Evolutionary conservation across 2,797 vertebrate species (phyloP).

Genomic region (Buphagus erythrorhynchus): DNA sequence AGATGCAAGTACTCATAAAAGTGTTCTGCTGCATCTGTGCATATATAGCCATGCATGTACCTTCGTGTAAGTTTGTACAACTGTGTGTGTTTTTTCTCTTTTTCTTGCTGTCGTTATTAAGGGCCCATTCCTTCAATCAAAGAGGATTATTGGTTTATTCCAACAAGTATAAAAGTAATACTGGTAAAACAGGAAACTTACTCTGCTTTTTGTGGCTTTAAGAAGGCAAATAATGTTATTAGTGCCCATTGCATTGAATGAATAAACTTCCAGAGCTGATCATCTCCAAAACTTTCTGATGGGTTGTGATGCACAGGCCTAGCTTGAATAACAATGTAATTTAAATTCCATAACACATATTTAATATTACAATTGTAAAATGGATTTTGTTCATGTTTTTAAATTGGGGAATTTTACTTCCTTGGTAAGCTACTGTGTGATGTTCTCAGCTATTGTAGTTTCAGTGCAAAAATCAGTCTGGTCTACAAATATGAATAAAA

Average conservation of each 20-base stretch:
- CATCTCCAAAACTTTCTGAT: neutral
- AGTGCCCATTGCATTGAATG: neutral
- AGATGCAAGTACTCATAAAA: neutral
- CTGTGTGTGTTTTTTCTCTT: neutral
- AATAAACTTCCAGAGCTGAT: neutral
- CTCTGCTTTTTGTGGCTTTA: neutral
- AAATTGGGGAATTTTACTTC: neutral
- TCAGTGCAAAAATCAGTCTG: neutral
- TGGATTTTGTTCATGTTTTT: neutral
- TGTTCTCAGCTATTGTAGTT: neutral
- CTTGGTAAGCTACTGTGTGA: neutral
- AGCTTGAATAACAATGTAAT: neutral
- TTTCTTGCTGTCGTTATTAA: neutral
- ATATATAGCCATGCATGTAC: rapidly evolving
- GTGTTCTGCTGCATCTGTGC: neutral
- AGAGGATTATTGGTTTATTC: neutral
- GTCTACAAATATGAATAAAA: neutral
- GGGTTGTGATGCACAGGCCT: neutral
- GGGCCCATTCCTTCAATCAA: neutral
- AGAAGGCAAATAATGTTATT: neutral
- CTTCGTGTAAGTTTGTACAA: neutral
- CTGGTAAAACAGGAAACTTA: neutral
- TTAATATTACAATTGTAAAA: neutral
- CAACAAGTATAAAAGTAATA: slow-evolving; percentile 7
- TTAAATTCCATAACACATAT: neutral